A percentile compares a stretch with the other conserved stretches of the same genome.
Evolutionary conservation across 2,888 invertebrate species (phyloP).

Genomic region (Drosophila niveifrons): DNA sequence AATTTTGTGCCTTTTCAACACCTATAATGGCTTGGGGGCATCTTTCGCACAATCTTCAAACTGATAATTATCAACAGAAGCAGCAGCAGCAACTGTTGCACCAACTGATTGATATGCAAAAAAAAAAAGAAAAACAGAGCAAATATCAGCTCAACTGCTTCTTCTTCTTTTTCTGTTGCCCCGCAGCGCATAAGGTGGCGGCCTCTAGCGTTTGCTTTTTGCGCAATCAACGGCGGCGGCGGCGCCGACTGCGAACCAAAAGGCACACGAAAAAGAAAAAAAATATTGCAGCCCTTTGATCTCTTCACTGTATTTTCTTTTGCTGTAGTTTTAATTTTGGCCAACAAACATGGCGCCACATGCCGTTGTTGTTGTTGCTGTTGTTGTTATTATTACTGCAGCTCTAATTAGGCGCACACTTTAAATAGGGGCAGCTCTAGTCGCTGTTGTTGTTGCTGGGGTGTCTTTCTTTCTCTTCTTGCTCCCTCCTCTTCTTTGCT

Average conservation of each 20-base stretch:
- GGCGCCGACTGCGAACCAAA: slow-evolving; percentile 24
- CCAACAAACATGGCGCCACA: slow-evolving; percentile 72
- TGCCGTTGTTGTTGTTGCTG: slow-evolving; percentile 12
- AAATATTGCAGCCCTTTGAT: slow-evolving; percentile 52
- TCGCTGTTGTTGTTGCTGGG: slow-evolving; percentile 16
- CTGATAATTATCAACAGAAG: slow-evolving; percentile 62
- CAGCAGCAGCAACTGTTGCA: slow-evolving; percentile 34
- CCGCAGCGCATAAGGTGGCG: slow-evolving; percentile 42
- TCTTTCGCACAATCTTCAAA: slow-evolving; percentile 52
- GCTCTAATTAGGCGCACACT: slow-evolving; percentile 78
- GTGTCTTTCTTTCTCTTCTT: too few relatives aligned
- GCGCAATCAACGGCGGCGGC: slow-evolving; percentile 39
- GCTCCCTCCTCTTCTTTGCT: slow-evolving; percentile 10
- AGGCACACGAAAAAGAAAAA: neutral
- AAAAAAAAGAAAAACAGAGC: slow-evolving; percentile 36
- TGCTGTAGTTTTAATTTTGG: slow-evolving; percentile 44
- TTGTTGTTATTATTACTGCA: slow-evolving; percentile 55
- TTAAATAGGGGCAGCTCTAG: slow-evolving; percentile 29
- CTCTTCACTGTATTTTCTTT: slow-evolving; percentile 34
- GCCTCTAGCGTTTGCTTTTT: slow-evolving; percentile 52
- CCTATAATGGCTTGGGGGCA: slow-evolving; percentile 59
- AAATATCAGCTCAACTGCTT: neutral
- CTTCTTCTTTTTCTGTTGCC: neutral
- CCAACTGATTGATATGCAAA: slow-evolving; percentile 69
- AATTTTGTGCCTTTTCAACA: slow-evolving; percentile 57